Evolutionary conservation across 2,888 invertebrate genomes (phyloP).

Genomic region (Tenthredo distinguenda): DNA sequence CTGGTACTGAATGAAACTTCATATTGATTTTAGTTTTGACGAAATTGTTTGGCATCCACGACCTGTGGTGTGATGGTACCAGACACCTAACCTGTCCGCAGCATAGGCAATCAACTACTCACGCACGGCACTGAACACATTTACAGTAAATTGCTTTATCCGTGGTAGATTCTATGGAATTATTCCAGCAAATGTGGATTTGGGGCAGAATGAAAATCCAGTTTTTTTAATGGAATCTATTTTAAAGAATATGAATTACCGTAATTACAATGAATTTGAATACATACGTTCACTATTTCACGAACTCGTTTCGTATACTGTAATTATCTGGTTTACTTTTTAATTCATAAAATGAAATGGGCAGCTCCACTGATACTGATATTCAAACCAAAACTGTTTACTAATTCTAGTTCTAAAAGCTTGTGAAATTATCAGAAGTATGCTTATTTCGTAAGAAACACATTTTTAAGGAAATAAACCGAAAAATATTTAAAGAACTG

Average conservation of each 20-base stretch:
- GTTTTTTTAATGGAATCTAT: background rate
- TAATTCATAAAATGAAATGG: background rate
- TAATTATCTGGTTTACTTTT: background rate
- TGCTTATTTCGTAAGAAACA: too few species aligned
- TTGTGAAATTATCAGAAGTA: too few species aligned
- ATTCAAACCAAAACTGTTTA: too few species aligned
- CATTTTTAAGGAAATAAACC: background rate
- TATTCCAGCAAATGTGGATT: background rate
- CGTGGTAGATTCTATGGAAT: constrained; percentile 13
- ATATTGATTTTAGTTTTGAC: constrained; percentile 64
- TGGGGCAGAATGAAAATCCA: background rate
- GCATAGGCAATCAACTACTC: constrained; percentile 44
- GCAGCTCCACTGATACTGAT: background rate
- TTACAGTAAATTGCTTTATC: constrained; percentile 46
- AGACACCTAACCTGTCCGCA: constrained; percentile 51
- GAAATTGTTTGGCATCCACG: constrained; percentile 53
- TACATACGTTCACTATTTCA: background rate
- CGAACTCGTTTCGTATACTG: too few species aligned
- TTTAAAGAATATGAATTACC: background rate
- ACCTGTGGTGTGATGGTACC: constrained; percentile 56
- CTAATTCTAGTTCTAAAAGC: too few species aligned
- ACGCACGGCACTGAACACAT: constrained; percentile 38
- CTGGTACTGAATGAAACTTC: constrained; percentile 62
- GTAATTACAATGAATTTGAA: background rate
- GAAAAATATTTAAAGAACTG: background rate